Evolutionary conservation across 2,113 vertebrate genomes (phyloP).

Genomic region (Cairina moschata): DNA sequence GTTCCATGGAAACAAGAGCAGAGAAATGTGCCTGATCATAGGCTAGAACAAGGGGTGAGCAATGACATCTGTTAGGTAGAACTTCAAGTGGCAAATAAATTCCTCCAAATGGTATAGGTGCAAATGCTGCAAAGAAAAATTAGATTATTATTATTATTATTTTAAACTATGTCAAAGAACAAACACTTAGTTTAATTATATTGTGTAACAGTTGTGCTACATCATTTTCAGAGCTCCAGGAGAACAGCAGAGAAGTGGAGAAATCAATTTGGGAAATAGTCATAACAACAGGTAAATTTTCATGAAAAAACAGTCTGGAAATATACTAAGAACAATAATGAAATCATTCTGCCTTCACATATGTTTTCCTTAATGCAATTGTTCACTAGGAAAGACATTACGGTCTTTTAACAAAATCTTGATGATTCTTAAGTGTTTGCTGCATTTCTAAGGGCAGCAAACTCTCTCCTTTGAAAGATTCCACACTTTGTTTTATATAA

Average conservation of each 20-base stretch:
- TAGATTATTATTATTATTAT: neutral
- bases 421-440: neutral
- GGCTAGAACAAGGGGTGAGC: slow-evolving; percentile 96
- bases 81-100: slow-evolving; percentile 98
- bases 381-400: neutral
- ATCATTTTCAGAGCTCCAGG: neutral
- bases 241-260: neutral
- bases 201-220: neutral
- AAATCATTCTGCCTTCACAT: neutral
- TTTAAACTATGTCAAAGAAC: neutral
- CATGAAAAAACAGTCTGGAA: neutral
- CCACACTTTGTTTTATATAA: neutral
- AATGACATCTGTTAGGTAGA: slow-evolving; percentile 95
- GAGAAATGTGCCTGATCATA: slow-evolving; percentile 99
- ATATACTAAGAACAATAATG: neutral
- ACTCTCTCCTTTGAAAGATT: neutral
- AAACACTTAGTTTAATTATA: neutral
- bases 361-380: neutral
- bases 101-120: slow-evolving; percentile 96
- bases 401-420: neutral
- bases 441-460: neutral
- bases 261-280: neutral
- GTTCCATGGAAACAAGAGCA: slow-evolving; percentile 98
- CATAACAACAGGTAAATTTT: neutral
- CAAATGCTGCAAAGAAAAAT: slow-evolving; percentile 84